Evolutionary conservation across 1,140 invertebrate genomes (phyloP).

Genomic region (Anastatus disparis): DNA sequence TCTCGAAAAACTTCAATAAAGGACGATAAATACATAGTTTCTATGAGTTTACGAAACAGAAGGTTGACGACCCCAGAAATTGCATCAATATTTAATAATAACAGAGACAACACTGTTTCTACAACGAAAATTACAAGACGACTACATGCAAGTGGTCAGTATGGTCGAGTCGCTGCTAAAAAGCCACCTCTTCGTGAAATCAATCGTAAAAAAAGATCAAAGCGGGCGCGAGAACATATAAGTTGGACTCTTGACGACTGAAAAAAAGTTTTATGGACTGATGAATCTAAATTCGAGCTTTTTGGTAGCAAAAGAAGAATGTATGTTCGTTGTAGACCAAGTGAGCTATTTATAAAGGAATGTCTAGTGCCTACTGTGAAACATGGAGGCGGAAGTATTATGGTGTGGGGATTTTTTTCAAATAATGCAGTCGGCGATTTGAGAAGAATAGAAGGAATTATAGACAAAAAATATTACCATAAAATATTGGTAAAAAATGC

Average conservation of each 20-base stretch:
- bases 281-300: conserved; percentile 40
- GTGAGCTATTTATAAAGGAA: background rate
- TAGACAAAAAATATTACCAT: too few relatives aligned
- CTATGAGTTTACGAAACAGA: conserved; percentile 14
- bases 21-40: conserved; percentile 23
- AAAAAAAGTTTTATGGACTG: conserved; percentile 36
- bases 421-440: too few relatives aligned
- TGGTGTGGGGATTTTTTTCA: too few relatives aligned
- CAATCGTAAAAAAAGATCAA: conserved; percentile 28
- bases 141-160: conserved; percentile 4
- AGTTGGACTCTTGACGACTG: conserved; percentile 33
- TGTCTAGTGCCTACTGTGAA: too few relatives aligned
- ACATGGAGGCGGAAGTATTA: too few relatives aligned
- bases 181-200: conserved; percentile 27
- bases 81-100: conserved; percentile 29
- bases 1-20: conserved; percentile 16
- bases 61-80: conserved; percentile 29
- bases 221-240: conserved; percentile 28
- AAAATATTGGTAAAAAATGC: too few relatives aligned
- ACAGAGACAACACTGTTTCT: conserved; percentile 18
- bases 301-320: conserved; percentile 35
- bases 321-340: conserved; percentile 33
- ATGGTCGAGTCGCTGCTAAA: conserved; percentile 27
- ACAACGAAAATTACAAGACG: conserved; percentile 29
- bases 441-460: too few relatives aligned